These are phyloP conservation scores for Melanotaenia nigrans DNA, from an alignment of 2,797 vertebrate genomes.

Conservation along the genomic window DNA sequence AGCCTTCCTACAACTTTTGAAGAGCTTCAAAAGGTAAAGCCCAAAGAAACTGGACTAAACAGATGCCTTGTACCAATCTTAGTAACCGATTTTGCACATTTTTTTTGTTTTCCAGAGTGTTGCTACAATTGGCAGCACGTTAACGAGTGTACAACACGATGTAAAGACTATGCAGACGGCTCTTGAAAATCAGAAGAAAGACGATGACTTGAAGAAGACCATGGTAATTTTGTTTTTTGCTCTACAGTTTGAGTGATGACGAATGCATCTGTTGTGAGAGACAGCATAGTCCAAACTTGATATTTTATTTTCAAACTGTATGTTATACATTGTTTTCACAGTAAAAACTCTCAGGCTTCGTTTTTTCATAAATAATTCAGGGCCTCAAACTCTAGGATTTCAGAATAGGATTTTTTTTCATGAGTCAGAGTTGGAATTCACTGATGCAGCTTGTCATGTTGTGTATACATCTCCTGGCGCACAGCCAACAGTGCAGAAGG, in stretches of 20 bases:
- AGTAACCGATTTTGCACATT: not conserved
- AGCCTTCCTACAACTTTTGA: constrained; percentile 92
- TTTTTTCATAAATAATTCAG: constrained; percentile 10
- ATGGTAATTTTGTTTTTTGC: constrained; percentile 62
- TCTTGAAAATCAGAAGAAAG: constrained; percentile 88
- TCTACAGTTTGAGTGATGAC: not conserved
- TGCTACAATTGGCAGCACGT: constrained; percentile 93
- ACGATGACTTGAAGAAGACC: constrained; percentile 72
- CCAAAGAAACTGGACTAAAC: not conserved
- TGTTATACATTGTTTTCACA: not conserved
- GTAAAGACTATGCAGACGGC: constrained; percentile 89
- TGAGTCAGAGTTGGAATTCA: constrained; percentile 29
- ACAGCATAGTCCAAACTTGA: not conserved
- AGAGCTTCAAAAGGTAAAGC: constrained; percentile 93
- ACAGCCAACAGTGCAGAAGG: constrained; percentile 6
- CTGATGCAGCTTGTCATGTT: constrained; percentile 40
- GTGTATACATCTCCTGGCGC: constrained; percentile 20
- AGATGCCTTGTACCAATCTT: not conserved
- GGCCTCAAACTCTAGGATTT: constrained; percentile 26
- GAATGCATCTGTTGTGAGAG: constrained; percentile 5
- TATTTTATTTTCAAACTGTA: not conserved
- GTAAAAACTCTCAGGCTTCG: not conserved
- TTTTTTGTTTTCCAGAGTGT: constrained; percentile 87
- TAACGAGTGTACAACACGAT: constrained; percentile 94
- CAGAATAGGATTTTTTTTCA: constrained; percentile 37